Percentiles rank a stretch among this genome's conserved stretches.
These are phyloP conservation scores for Patella ulyssiponensis DNA, from an alignment of 2,888 invertebrate species.

Conservation along the genomic window DNA sequence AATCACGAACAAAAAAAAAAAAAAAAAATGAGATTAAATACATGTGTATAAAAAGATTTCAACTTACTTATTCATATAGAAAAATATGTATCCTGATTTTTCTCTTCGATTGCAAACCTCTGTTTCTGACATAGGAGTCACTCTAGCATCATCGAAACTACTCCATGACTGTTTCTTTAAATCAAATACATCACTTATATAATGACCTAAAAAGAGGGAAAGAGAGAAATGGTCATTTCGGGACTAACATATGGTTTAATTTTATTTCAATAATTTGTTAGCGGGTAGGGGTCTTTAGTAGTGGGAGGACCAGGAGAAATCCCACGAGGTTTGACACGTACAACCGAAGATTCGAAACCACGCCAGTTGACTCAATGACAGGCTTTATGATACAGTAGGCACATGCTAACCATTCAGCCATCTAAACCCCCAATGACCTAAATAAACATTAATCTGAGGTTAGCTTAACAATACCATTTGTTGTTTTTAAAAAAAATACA, in stretches of 20 bases:
- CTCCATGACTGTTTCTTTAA: constrained; percentile 60
- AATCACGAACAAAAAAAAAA: neutral
- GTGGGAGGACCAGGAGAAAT: too few species aligned
- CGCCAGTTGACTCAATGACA: too few species aligned
- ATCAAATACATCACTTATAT: constrained; percentile 65
- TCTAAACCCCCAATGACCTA: too few species aligned
- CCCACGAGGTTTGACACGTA: too few species aligned
- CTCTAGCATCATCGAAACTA: constrained; percentile 63
- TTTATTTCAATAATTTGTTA: too few species aligned
- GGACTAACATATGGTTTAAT: too few species aligned
- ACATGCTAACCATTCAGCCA: too few species aligned
- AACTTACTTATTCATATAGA: constrained; percentile 65
- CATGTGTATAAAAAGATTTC: neutral
- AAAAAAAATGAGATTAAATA: constrained; percentile 9
- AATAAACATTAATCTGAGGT: neutral
- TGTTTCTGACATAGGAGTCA: constrained; percentile 51
- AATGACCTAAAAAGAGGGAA: constrained; percentile 66
- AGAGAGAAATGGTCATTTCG: too few species aligned
- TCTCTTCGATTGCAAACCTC: constrained; percentile 53
- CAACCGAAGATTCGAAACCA: too few species aligned
- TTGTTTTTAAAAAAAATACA: neutral
- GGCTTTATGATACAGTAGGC: too few species aligned
- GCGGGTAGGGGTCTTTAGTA: too few species aligned
- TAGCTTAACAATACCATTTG: neutral
- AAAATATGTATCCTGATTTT: constrained; percentile 66